Conservation (phyloP, 23 tunicate species). For the Trididemnum miniatum region DNA sequence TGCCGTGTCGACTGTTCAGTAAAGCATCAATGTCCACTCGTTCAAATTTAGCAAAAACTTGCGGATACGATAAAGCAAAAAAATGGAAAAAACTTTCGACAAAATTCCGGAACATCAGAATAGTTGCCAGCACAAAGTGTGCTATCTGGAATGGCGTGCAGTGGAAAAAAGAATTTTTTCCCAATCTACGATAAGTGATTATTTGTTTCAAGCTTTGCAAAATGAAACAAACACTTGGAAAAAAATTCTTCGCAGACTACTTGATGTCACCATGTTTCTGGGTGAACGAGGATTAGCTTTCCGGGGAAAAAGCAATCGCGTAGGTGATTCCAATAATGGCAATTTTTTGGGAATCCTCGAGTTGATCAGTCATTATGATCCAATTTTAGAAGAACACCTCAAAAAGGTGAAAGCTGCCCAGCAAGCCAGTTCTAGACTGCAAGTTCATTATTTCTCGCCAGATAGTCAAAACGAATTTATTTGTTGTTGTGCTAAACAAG, state of each 20-base stretch:
- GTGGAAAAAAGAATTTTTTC: neutral
- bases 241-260: neutral
- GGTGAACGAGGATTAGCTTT: neutral
- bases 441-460: constrained; percentile 1
- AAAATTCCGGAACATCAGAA: neutral
- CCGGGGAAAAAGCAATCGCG: no score
- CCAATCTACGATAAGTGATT: neutral
- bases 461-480: neutral
- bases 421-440: neutral
- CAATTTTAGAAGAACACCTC: neutral
- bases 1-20: neutral
- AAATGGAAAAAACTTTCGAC: no score
- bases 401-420: neutral
- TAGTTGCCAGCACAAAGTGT: neutral
- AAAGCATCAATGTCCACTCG: neutral
- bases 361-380: constrained; percentile 7
- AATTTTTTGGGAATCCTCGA: constrained; percentile 7
- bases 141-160: neutral
- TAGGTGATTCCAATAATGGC: no score
- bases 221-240: neutral
- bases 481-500: neutral
- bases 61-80: no score
- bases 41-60: neutral
- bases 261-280: neutral
- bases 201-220: neutral